Base-by-base conservation (phyloP, 2,888 invertebrate species). In the Heliconius charithonia region DNA sequence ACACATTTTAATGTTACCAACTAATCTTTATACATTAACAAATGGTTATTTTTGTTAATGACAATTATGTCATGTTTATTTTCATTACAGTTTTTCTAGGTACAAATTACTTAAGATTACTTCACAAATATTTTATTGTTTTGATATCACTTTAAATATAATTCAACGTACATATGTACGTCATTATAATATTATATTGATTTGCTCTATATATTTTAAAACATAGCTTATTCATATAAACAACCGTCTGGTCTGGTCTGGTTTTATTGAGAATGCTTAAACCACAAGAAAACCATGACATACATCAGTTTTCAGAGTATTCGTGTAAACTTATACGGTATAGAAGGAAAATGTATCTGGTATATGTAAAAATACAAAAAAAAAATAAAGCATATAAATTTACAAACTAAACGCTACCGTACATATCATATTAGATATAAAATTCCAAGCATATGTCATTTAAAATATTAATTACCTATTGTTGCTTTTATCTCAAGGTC, bases 221-320 rank as follows among this genome's bases (percentile, higher is more conserved):
- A 25, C 7, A 72, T 72, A 25, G 29, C 0, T 72, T 59, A 59
- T 13, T 62, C 37, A 63, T 74, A 41, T 41, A 69, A 74, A 72
- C 37, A 45, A 65, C 65, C 25, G 25, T 56, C 32, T 56, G n/a
- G 37, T 37, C 59, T 32, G 19, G 25, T 56, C 32, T 56, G n/a
- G 37, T 37, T 69, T 32, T 69, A 63, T 76, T 37, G 13, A 76
- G 27, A 73, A 78, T 74, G 19, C 67, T 62, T n/a, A 73, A 78
- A 56, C 77, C 73, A 45, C 77, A 78, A 27, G 59, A 73, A 41
- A 73, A 51, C 79, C 79, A n/a, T 79, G 79, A 79, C 79, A 76
- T 79, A 73, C 67, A 69, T 63, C 29, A 69, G 25, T 79, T 59
- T 73, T 76, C 62, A 76, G 73, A 79, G 76, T 65, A 73, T 62